phyloP scores from a whole-genome alignment of 2,113 vertebrate genomes.

The Gymnobelideus leadbeateri region DNA sequence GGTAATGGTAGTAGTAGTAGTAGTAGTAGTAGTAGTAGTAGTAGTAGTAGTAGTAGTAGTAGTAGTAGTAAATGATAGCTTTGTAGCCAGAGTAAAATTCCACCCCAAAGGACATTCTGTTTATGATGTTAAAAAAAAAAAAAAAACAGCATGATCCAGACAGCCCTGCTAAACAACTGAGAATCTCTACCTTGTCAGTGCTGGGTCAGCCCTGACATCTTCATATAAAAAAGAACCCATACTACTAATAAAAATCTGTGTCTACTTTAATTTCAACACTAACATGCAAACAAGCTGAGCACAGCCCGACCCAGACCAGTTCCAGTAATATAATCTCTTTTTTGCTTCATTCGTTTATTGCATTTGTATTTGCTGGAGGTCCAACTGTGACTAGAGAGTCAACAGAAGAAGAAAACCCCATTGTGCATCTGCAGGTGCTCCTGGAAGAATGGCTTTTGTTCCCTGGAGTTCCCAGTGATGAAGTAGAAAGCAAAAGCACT shows the following conservation, averaged over 20 bases:
- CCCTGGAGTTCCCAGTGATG: neutral
- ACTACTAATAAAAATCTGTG: neutral
- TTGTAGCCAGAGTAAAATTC: neutral
- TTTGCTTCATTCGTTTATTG: conserved; percentile 59
- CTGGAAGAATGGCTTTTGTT: neutral
- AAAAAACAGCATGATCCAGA: neutral
- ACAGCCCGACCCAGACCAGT: neutral
- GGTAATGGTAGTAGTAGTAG: too few species aligned
- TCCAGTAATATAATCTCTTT: conserved; percentile 13
- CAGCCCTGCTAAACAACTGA: neutral
- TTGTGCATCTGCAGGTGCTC: accelerated
- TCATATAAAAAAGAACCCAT: neutral
- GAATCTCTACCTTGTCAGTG: neutral
- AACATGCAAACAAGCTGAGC: neutral
- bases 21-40: too few species aligned
- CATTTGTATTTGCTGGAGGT: neutral
- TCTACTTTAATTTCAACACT: neutral
- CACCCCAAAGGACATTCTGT: neutral
- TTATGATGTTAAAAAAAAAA: neutral
- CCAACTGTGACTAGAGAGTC: neutral
- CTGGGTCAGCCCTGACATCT: neutral
- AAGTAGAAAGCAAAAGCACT: neutral
- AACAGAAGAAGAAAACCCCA: neutral
- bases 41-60: too few species aligned
- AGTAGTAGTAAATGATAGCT: neutral